Conservation (phyloP, 2,113 vertebrate genomes). For the Arenaria interpres region DNA sequence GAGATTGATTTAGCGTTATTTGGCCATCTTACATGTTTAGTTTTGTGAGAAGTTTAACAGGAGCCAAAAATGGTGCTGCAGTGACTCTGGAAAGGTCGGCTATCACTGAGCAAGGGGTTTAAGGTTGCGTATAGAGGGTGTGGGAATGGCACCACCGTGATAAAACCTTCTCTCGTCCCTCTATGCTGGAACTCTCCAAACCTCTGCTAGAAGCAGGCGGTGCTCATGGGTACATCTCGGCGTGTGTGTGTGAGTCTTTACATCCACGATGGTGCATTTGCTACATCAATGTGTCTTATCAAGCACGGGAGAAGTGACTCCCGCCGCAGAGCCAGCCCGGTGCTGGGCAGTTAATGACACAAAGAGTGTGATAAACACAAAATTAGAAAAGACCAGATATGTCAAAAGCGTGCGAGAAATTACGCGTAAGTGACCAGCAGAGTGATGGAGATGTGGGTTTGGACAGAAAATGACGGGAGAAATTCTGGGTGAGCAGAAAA, state of each 20-base stretch:
- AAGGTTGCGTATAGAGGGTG: background rate
- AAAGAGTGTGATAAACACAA: background rate
- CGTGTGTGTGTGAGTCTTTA: background rate
- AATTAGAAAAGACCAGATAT: background rate
- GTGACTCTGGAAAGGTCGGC: background rate
- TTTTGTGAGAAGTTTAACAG: background rate
- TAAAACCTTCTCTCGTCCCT: background rate
- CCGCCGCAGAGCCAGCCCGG: background rate
- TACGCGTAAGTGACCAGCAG: background rate
- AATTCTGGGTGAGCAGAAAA: background rate
- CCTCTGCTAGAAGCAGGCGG: background rate
- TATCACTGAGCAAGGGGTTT: fast-evolving
- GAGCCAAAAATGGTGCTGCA: background rate
- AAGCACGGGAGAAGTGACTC: background rate
- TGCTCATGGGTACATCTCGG: fast-evolving
- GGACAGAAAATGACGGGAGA: background rate
- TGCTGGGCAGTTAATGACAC: background rate
- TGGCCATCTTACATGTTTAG: background rate
- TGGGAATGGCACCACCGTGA: background rate
- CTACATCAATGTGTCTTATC: fast-evolving
- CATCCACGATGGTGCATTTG: fast-evolving
- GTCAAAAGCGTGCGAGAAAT: background rate
- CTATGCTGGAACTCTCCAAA: background rate
- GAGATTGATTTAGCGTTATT: background rate
- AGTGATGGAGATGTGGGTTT: background rate